Evolutionary conservation across 2,888 invertebrate genomes (phyloP).

Genomic region (Tetramorium bicarinatum): DNA sequence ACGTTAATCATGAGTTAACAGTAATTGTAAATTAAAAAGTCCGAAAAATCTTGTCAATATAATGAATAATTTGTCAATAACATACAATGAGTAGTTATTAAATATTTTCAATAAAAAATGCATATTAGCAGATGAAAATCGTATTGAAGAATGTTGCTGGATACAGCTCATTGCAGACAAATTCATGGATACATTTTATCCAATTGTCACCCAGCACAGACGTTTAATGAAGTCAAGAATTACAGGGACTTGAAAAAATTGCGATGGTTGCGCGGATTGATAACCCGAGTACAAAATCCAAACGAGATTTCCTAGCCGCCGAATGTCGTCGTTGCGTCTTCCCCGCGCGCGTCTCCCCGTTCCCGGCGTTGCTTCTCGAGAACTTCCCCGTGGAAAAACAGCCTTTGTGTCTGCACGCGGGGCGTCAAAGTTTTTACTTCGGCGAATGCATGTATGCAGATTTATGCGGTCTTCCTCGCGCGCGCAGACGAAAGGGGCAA

Average conservation of each 20-base stretch:
- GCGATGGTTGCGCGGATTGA: no score
- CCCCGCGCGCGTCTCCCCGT: constrained; percentile 35
- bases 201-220: background rate
- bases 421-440: constrained; percentile 81
- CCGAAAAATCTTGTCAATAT: background rate
- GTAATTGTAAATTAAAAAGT: background rate
- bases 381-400: constrained; percentile 73
- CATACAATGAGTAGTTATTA: background rate
- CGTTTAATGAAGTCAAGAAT: background rate
- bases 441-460: constrained; percentile 84
- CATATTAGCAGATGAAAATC: background rate
- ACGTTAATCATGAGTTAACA: background rate
- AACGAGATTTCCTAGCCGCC: constrained; percentile 23
- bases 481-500: constrained; percentile 67
- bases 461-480: constrained; percentile 81
- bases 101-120: background rate
- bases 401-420: constrained; percentile 69
- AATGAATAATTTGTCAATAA: background rate
- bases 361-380: constrained; percentile 62
- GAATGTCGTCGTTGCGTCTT: constrained; percentile 18
- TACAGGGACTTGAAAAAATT: background rate
- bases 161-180: background rate
- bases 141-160: background rate
- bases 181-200: background rate
- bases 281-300: constrained; percentile 23